Evolutionary conservation across 2,113 vertebrate genomes (phyloP).

Genomic region (Petrocephalus zakoni): DNA sequence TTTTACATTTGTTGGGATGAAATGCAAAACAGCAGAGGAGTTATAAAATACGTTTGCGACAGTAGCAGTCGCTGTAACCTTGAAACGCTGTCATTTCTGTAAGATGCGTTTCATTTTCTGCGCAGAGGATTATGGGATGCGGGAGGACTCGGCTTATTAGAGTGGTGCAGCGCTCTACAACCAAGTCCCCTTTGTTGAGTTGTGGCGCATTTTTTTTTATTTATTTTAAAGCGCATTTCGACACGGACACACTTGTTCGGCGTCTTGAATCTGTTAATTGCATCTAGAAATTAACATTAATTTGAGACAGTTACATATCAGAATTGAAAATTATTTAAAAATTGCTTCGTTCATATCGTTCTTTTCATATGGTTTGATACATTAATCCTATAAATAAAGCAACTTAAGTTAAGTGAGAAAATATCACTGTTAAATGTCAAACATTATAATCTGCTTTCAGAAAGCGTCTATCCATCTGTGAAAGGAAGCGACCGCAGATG

Average conservation of each 20-base stretch:
- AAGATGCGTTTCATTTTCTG: slow-evolving; percentile 22
- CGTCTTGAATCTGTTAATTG: neutral
- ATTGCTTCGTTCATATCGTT: neutral
- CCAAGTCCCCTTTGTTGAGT: neutral
- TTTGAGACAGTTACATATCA: neutral
- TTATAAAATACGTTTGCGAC: neutral
- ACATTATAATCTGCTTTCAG: neutral
- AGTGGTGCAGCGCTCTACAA: neutral
- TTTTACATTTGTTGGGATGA: neutral
- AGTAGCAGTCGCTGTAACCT: neutral
- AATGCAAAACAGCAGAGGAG: neutral
- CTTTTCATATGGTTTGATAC: neutral
- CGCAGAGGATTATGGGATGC: slow-evolving; percentile 34
- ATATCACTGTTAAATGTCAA: neutral
- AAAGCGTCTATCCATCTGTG: neutral
- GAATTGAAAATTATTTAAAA: neutral
- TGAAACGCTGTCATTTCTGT: neutral
- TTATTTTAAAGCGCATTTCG: neutral
- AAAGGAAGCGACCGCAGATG: neutral
- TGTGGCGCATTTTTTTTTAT: neutral
- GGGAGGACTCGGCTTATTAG: slow-evolving; percentile 1
- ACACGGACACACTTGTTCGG: neutral
- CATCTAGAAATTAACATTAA: too few species aligned
- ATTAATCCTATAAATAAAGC: neutral
- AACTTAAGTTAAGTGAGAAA: neutral